Percentiles rank a stretch among this genome's conserved stretches.
phyloP scores from a whole-genome alignment of 2,113 vertebrate species.

The Rana temporaria region DNA sequence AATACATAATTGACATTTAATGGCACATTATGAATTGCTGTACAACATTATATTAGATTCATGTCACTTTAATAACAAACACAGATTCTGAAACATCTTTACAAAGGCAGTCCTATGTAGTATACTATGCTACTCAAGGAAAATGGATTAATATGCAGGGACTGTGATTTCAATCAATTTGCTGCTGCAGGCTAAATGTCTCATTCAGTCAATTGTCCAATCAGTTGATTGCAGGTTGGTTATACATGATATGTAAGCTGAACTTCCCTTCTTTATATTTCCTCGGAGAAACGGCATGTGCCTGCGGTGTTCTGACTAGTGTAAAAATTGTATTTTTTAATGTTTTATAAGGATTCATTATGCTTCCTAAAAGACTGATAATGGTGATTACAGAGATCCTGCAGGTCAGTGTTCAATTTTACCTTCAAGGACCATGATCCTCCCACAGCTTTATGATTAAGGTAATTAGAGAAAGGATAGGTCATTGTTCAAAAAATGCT shows the following conservation, averaged over 20 bases:
- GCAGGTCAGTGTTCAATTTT: too few species aligned
- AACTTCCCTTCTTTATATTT: not conserved
- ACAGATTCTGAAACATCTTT: not conserved
- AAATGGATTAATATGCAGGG: conserved; percentile 27
- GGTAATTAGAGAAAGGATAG: too few species aligned
- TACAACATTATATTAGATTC: not conserved
- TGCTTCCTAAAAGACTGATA: not conserved
- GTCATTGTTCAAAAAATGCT: too few species aligned
- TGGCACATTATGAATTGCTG: not conserved
- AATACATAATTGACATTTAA: not conserved
- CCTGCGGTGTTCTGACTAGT: not conserved
- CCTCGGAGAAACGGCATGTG: not conserved
- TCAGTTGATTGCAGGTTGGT: not conserved
- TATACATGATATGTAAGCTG: not conserved
- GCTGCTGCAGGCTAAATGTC: conserved; percentile 19
- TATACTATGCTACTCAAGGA: not conserved
- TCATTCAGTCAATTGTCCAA: not conserved
- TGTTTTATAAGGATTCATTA: not conserved
- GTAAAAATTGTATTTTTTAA: not conserved
- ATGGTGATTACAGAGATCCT: not conserved
- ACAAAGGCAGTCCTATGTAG: not conserved
- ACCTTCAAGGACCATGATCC: too few species aligned
- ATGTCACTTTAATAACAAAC: not conserved
- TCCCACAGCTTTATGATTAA: too few species aligned
- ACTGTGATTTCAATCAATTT: conserved; percentile 22